Base-by-base conservation (phyloP, 2,888 invertebrate genomes). In the Abrostola triplasia region DNA sequence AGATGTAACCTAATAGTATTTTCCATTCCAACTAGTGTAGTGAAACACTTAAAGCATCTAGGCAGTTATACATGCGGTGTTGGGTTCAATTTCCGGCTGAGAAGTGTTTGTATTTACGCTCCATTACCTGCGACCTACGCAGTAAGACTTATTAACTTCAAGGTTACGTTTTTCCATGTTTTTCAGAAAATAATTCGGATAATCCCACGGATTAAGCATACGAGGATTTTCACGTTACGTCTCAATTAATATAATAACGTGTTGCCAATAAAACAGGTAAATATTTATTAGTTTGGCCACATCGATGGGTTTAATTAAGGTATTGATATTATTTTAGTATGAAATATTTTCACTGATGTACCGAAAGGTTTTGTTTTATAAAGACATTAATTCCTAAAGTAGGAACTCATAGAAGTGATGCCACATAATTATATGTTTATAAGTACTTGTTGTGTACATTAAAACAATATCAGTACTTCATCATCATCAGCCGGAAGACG, bases 11-110 rank as follows among this genome's bases (percentile, higher is more conserved):
- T 24, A 24, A 24, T 24, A 24, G 24, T 24, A 24, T 24, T 24
- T 24, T 24, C 24, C 24, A 24, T 24, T 24, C 24, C 24, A 24
- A 24, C 24, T 24, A 24, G 4, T 4, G 44, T 44, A 52, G 61
- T 59, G 51, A 55, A 64, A 57, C 59, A 59, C 53, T 76, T 54
- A 36, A 70, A 64, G 69, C 73, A 68, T 42, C 59, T 76, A 74
- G 65, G 48, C 58, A 67, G 53, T 54, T 61, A 61, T 76, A 65
- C 65, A 58, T 64, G 59, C 72, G 77, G 77, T 79, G 80, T 79
- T 76, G 64, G 79, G 82, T 79, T 83, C 83, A 86, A 85, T 86
- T 85, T 85, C 85, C 85, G 84, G 79, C 76, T 57, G 70, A 69
- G 76, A 75, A 83, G 79, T 83, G 81, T 82, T 81, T 81, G 70